Conservation (phyloP, 2,797 vertebrate genomes). For the Chiloscyllium punctatum region DNA sequence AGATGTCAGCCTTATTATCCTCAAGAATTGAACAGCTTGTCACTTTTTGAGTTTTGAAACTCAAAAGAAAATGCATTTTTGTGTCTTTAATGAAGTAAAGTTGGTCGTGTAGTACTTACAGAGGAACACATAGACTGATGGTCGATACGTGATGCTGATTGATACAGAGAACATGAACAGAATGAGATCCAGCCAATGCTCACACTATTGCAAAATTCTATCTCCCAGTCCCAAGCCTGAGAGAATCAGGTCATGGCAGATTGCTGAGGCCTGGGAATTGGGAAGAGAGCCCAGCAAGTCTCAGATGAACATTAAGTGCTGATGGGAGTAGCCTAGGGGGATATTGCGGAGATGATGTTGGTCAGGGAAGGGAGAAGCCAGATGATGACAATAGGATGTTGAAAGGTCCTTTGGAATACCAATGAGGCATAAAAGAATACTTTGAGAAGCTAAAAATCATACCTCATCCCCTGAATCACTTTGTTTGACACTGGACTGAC, state of each 20-base stretch:
- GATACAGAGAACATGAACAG: neutral
- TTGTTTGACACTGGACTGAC: no score
- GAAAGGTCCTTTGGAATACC: neutral
- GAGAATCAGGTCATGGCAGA: neutral
- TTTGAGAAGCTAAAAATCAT: neutral
- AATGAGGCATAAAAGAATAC: neutral
- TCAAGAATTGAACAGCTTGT: neutral
- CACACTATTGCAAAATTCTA: neutral
- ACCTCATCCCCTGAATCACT: neutral
- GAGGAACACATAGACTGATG: neutral
- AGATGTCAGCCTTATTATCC: neutral
- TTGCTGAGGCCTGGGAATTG: neutral
- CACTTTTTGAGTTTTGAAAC: neutral
- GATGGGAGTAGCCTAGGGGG: neutral
- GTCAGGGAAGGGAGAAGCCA: neutral
- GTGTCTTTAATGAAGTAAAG: neutral
- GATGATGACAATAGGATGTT: neutral
- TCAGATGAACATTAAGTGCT: neutral
- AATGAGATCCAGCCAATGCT: neutral
- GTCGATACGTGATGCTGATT: neutral
- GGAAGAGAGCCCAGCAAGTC: neutral
- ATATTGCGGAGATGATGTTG: neutral
- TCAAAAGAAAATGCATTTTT: neutral
- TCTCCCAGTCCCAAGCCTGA: no score
- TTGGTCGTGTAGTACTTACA: neutral